Conservation (phyloP, 2,797 vertebrate species). For the Pipistrellus pygmaeus region DNA sequence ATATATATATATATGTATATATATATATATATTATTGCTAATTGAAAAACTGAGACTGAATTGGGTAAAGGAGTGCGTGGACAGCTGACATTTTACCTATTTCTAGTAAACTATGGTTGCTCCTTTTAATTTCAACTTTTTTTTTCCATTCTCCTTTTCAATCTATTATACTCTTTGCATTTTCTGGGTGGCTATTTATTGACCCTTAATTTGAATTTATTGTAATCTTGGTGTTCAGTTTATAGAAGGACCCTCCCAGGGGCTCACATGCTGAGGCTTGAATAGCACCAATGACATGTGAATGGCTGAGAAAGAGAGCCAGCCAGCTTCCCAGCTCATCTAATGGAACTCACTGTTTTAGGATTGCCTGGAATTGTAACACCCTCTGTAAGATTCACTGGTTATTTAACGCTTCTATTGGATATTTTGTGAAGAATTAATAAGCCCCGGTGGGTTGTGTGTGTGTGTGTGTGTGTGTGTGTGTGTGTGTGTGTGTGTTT, state of each 20-base stretch:
- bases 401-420: constrained; percentile 52
- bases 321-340: not conserved
- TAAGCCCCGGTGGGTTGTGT: not conserved
- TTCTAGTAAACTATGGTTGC: not conserved
- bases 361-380: not conserved
- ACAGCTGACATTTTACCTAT: not conserved
- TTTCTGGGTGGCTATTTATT: not conserved
- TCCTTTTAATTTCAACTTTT: not conserved
- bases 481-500: not conserved
- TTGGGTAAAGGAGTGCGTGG: accelerated
- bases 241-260: not conserved
- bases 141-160: not conserved
- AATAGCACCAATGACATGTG: not conserved
- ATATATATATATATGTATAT: not conserved
- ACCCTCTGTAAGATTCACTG: not conserved
- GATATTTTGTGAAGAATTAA: constrained; percentile 37
- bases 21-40: not conserved
- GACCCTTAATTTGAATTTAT: not conserved
- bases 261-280: not conserved
- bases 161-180: not conserved
- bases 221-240: not conserved
- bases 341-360: not conserved
- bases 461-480: not conserved
- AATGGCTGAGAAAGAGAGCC: not conserved
- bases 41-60: not conserved